Evolutionary conservation across 1,140 invertebrate species (phyloP), one percentile per base, ranked within the genome.

Genomic region (Hylaeus anthracinus): DNA sequence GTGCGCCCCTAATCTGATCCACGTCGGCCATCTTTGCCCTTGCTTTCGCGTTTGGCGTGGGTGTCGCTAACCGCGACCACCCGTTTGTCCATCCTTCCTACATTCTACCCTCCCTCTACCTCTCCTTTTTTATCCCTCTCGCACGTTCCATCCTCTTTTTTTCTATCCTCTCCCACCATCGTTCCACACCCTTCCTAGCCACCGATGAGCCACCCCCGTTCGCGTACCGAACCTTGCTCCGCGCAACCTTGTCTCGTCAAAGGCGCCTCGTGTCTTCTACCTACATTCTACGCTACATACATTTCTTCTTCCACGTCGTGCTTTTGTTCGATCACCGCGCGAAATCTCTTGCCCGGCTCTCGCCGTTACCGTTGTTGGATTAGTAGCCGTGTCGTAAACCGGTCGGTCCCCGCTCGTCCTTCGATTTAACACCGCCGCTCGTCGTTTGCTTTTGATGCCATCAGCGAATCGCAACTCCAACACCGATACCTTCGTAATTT

Each of bases 51-150:
- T 70, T 74, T 58, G 53, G 73, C 75, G 79, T 86, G 85, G 85
- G 85, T 86, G 84, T 90, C 89, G 85, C 89, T 91, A 91, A 88
- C 91, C 90, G 88, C 90, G 91, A 90, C 90, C 90, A 90, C 89
- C 79, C 86, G 77, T 85, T 80, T 76, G 82, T 90, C 88, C 88
- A 81, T 89, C 86, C 89, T 87, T 83, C 84, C 83, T 79, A 56
- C 75, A 41, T 77, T 73, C 66, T 55, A 80, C 80, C 81, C 71
- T 64, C 72, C 65, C 64, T 60, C 77, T 63, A 45, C 39, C 71
- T 56, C 5, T 76, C 51, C 64, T 72, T 76, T 55, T 66, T 70
- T 71, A 73, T 3, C 41, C 12, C 64, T 51, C n/a, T n/a, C 37
- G 39, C 45, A 70, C 12, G 53, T 83, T 69, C 72, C 70, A 77